These are phyloP conservation scores for Rhineura floridana DNA, from an alignment of 2,113 vertebrate genomes.

Conservation along the genomic window DNA sequence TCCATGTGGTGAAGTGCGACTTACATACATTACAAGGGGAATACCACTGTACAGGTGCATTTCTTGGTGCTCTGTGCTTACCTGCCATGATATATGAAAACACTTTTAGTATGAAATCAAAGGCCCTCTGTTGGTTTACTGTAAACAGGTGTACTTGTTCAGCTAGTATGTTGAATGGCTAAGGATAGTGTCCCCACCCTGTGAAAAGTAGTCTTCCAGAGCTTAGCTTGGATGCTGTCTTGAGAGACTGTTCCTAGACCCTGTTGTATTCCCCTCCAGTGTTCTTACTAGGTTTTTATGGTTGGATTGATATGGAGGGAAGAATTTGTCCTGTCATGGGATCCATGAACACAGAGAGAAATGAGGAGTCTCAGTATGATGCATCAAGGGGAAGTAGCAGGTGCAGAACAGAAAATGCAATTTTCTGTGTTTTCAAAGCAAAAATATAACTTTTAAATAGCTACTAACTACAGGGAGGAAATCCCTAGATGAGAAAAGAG, in stretches of 20 bases:
- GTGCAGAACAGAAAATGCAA: not conserved
- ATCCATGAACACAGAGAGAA: not conserved
- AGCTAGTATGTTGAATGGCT: not conserved
- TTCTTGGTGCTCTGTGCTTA: not conserved
- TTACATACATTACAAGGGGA: not conserved
- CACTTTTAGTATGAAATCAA: not conserved
- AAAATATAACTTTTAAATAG: not conserved
- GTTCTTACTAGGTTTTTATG: conserved; percentile 52
- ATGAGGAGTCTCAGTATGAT: not conserved
- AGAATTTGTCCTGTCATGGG: not conserved
- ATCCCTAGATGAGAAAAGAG: not conserved
- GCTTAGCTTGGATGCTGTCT: conserved; percentile 41
- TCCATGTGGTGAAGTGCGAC: not conserved
- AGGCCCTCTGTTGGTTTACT: not conserved
- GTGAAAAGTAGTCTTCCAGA: conserved; percentile 21
- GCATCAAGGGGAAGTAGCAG: conserved; percentile 4
- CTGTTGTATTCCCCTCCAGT: conserved; percentile 43
- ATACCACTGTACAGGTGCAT: not conserved
- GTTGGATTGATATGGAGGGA: not conserved
- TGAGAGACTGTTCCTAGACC: conserved; percentile 62
- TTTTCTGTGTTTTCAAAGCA: not conserved
- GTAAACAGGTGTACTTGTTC: conserved; percentile 37
- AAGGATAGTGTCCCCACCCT: conserved; percentile 10
- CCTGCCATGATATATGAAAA: not conserved
- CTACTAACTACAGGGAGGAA: not conserved